Conservation (phyloP, 2,888 invertebrate species). For the Eupithecia subumbrata region DNA sequence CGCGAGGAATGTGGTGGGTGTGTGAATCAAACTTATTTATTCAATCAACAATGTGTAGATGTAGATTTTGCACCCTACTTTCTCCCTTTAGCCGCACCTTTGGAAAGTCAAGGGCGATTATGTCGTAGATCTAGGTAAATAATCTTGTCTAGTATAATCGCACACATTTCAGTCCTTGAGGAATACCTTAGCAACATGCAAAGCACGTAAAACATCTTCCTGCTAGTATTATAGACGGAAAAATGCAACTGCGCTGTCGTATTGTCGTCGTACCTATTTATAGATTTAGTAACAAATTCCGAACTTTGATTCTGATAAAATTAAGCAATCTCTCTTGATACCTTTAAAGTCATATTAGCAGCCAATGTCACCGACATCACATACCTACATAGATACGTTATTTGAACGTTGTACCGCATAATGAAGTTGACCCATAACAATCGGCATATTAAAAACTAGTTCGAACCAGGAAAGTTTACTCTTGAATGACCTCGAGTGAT, state of each 20-base stretch:
- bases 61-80: conserved; percentile 3
- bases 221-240: background rate
- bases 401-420: conserved; percentile 8
- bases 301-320: background rate
- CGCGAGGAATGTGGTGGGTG: conserved; percentile 11
- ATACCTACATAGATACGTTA: background rate
- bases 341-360: background rate
- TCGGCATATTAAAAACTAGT: conserved; percentile 31
- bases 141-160: background rate
- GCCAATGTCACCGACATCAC: background rate
- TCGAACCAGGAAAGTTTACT: conserved; percentile 35
- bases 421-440: conserved; percentile 32
- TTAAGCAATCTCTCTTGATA: background rate
- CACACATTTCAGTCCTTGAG: background rate
- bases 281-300: background rate
- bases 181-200: background rate
- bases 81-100: background rate
- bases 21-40: conserved; percentile 16
- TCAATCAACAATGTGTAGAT: background rate
- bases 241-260: background rate
- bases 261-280: background rate
- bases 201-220: conserved; percentile 2
- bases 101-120: background rate
- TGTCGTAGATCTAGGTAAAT: background rate
- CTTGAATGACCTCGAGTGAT: conserved; percentile 14